A percentile compares a stretch with the other conserved stretches of the same genome.
Conservation (phyloP, 2,888 invertebrate species). For the Polyploca ridens region DNA sequence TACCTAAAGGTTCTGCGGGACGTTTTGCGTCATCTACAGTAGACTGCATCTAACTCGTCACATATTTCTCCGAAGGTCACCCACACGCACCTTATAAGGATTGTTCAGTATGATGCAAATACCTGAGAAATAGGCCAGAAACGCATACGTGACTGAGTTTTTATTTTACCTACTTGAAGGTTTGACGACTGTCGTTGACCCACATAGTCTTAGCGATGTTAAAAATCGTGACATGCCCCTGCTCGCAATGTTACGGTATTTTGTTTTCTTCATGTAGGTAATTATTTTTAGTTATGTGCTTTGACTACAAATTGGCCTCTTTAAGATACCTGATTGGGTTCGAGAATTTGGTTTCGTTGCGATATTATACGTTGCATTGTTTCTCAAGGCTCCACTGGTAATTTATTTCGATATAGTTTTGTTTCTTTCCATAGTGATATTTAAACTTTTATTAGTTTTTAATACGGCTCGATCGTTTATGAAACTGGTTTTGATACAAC, state of each 20-base stretch:
- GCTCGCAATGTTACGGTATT: conserved; percentile 49
- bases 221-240: conserved; percentile 54
- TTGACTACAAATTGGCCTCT: conserved; percentile 43
- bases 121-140: conserved; percentile 50
- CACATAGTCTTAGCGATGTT: conserved; percentile 48
- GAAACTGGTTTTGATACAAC: neutral
- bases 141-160: conserved; percentile 49
- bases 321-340: conserved; percentile 30
- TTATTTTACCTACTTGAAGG: conserved; percentile 46
- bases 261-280: conserved; percentile 35
- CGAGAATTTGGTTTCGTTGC: conserved; percentile 13
- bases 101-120: conserved; percentile 42
- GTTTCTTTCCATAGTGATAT: neutral
- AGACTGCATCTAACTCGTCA: conserved; percentile 12
- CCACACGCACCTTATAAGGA: conserved; percentile 20
- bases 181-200: conserved; percentile 58
- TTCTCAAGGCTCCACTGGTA: conserved; percentile 13
- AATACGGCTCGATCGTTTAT: neutral
- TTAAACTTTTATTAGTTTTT: conserved; percentile 4
- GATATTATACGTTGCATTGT: conserved; percentile 11
- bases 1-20: conserved; percentile 10
- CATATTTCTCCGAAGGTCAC: conserved; percentile 21
- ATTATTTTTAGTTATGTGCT: conserved; percentile 44
- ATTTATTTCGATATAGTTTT: conserved; percentile 5
- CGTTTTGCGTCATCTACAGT: neutral